phyloP scores from a whole-genome alignment of 1,140 invertebrate species.

The Drosophila subobscura region DNA sequence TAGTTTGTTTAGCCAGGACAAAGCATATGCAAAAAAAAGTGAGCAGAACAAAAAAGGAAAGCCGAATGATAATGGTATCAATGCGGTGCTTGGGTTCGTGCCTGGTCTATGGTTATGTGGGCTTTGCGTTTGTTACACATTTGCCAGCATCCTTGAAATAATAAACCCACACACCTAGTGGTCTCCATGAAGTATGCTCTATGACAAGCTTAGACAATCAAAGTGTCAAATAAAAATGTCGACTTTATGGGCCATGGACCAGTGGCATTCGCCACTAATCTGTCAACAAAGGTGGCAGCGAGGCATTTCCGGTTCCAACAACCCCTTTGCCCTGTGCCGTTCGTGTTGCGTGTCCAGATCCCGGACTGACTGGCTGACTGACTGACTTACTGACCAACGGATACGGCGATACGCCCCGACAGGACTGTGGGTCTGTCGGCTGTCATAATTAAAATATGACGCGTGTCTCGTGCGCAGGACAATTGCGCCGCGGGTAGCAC shows the following conservation, averaged over 20 bases:
- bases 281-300: conserved; percentile 71
- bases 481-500: conserved; percentile 55
- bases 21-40: conserved; percentile 38
- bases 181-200: conserved; percentile 4
- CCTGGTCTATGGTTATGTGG: conserved; percentile 47
- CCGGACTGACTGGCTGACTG: conserved; percentile 38
- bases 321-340: conserved; percentile 16
- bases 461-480: conserved; percentile 73
- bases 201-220: conserved; percentile 74
- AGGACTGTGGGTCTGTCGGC: conserved; percentile 47
- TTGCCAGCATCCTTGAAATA: conserved; percentile 14
- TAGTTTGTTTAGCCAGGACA: conserved; percentile 71
- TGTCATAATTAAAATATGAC: conserved; percentile 83
- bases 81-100: conserved; percentile 51
- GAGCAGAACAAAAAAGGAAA: not conserved
- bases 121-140: conserved; percentile 47
- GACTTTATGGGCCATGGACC: conserved; percentile 55
- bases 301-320: conserved; percentile 66
- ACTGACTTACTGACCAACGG: conserved; percentile 44
- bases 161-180: conserved; percentile 29
- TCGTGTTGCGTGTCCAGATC: conserved; percentile 46
- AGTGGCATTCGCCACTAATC: conserved; percentile 66
- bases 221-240: conserved; percentile 80
- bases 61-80: conserved; percentile 1
- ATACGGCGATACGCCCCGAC: conserved; percentile 28